These are phyloP conservation scores for Montipora sp. DNA, from an alignment of 64 coral and sea anemone species.

Conservation along the genomic window DNA sequence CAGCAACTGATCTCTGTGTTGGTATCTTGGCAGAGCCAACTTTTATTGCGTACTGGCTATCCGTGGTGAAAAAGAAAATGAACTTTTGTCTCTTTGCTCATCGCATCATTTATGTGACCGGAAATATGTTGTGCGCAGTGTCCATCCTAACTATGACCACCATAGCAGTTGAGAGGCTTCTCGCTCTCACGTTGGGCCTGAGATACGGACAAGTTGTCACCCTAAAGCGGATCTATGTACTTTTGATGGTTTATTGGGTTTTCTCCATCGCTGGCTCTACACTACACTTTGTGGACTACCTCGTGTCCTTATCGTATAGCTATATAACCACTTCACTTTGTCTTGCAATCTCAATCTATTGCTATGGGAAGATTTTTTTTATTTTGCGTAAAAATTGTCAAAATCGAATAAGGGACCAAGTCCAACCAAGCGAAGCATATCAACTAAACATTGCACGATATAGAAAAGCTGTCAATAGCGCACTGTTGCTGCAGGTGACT, in stretches of 20 bases:
- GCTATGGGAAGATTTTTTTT: background rate
- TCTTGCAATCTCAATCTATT: background rate
- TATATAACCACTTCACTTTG: background rate
- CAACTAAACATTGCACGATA: conserved; percentile 6
- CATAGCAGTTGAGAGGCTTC: background rate
- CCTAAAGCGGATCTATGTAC: background rate
- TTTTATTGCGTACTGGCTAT: conserved; percentile 1
- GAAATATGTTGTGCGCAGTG: background rate
- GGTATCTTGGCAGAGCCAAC: background rate
- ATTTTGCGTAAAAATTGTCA: background rate
- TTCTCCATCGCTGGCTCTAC: background rate
- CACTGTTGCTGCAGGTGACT: conserved; percentile 14
- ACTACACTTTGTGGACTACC: background rate
- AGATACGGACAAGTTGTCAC: conserved; percentile 28
- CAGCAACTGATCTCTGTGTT: background rate
- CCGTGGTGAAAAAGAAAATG: background rate
- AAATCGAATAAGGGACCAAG: background rate
- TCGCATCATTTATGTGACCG: background rate
- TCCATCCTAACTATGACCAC: background rate
- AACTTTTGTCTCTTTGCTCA: background rate
- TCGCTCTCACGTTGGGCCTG: background rate
- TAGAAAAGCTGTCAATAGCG: conserved; percentile 20
- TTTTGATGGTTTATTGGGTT: background rate
- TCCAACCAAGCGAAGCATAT: background rate
- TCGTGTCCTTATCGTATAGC: background rate